phyloP scores from a whole-genome alignment of 2,113 vertebrate genomes.

The Egretta garzetta region DNA sequence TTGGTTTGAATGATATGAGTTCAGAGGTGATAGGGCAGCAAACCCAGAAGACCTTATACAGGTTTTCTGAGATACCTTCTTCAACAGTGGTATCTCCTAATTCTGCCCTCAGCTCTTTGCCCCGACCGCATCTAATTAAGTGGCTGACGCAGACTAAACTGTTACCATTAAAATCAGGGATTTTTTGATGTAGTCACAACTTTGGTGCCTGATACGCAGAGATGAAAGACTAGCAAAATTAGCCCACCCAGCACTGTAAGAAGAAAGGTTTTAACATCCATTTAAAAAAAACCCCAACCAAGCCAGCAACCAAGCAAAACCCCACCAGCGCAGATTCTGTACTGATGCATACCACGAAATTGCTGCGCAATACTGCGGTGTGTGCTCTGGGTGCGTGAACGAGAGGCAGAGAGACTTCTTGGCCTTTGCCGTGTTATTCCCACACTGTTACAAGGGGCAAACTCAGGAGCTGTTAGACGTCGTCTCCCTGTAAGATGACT shows the following conservation, averaged over 20 bases:
- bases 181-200: not conserved
- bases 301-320: not conserved
- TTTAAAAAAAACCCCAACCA: not conserved
- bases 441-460: not conserved
- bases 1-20: not conserved
- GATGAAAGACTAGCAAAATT: not conserved
- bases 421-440: slow-evolving; percentile 2
- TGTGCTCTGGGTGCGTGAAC: not conserved
- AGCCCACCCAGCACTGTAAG: not conserved
- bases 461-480: not conserved
- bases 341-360: not conserved
- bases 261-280: not conserved
- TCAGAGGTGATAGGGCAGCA: not conserved
- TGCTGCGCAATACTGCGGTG: not conserved
- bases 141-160: not conserved
- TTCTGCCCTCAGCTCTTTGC: no score
- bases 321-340: not conserved
- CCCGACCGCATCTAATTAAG: no score
- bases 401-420: not conserved
- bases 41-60: no score
- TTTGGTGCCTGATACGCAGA: not conserved
- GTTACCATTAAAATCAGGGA: not conserved
- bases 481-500: not conserved
- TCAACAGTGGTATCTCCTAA: no score
- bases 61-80: no score